Conservation (phyloP, 2,888 invertebrate genomes). For the Chydorus sphaericus region DNA sequence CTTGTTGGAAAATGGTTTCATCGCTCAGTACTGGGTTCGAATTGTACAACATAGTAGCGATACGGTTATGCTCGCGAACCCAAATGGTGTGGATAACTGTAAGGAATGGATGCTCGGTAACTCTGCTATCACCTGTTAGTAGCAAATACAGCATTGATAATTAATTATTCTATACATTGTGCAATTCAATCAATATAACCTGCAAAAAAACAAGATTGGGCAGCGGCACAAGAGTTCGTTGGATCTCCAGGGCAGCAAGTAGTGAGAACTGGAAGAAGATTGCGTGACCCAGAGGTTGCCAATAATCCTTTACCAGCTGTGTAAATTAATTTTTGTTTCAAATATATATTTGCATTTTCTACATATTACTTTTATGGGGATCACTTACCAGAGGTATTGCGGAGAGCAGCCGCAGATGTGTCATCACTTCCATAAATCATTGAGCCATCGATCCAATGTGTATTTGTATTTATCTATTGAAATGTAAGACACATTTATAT, state of each 20-base stretch:
- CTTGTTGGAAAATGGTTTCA: slow-evolving; percentile 71
- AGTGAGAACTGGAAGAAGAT: neutral
- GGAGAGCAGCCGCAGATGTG: slow-evolving; percentile 50
- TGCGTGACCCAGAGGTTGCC: too few relatives aligned
- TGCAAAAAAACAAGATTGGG: neutral
- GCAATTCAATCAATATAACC: slow-evolving; percentile 23
- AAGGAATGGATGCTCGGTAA: slow-evolving; percentile 63
- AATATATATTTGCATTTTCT: too few relatives aligned
- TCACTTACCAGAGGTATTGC: slow-evolving; percentile 42
- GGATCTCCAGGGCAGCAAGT: neutral
- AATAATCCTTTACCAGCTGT: too few relatives aligned
- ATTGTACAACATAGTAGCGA: slow-evolving; percentile 52
- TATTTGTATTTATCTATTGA: slow-evolving; percentile 62
- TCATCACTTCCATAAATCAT: slow-evolving; percentile 65
- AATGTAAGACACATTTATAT: slow-evolving; percentile 32
- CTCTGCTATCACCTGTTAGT: slow-evolving; percentile 58
- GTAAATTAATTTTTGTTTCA: too few relatives aligned
- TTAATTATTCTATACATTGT: slow-evolving; percentile 2
- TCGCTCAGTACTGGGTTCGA: slow-evolving; percentile 78
- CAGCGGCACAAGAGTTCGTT: neutral
- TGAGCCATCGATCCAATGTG: slow-evolving; percentile 66
- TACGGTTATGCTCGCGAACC: slow-evolving; percentile 55
- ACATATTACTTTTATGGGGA: too few relatives aligned
- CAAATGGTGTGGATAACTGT: slow-evolving; percentile 59
- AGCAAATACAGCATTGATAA: slow-evolving; percentile 41